Base-by-base conservation (phyloP, 2,113 vertebrate species). In the Aphelocoma coerulescens region DNA sequence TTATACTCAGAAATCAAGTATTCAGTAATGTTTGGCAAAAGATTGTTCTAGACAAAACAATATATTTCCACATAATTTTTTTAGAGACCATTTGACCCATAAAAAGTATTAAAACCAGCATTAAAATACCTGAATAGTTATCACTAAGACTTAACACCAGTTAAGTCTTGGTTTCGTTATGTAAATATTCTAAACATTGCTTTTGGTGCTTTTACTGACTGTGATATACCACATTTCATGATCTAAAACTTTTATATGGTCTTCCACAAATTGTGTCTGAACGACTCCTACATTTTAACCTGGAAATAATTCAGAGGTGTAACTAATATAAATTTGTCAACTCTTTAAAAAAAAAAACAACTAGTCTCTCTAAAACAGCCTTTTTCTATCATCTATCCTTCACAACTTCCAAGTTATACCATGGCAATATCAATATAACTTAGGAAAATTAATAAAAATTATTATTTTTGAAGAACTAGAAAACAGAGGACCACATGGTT, bases 181-280 rank as follows among this genome's bases (percentile, higher is more conserved):
- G 74, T 84, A 91, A 79, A 95, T 93, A 88, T 88, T 73, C 63
- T 73, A 91, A 88, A 78, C 48, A 52, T 69, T 67, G 82, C 72
- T 93, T 94, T 90, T 93, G 94, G 92, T 95, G 90, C 85, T 95
- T 96, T 90, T 84, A 94, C 22, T 88, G 83, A 90, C 85, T 78
- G 92, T 77, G 52, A 69, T 77, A 71, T 23, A 75, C 4, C 35
- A 79, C 11, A 28, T 71, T 88, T 65, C 62, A 46, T 35, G 13
- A 62, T 22, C 65, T 57, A 15, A 71, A 92, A 80, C 27, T 61
- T 91, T 51, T 39, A n/a, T 85, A 63, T 21, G 39, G 35, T 81
- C 73, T 92, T 90, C 58, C 54, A 85, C 2, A 78, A 71, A 61
- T 39, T 65, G 32, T 67, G 43, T 79, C 73, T 88, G 72, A 90